Base-by-base conservation (phyloP, 2,113 vertebrate genomes). In the Coryphaenoides rupestris region DNA sequence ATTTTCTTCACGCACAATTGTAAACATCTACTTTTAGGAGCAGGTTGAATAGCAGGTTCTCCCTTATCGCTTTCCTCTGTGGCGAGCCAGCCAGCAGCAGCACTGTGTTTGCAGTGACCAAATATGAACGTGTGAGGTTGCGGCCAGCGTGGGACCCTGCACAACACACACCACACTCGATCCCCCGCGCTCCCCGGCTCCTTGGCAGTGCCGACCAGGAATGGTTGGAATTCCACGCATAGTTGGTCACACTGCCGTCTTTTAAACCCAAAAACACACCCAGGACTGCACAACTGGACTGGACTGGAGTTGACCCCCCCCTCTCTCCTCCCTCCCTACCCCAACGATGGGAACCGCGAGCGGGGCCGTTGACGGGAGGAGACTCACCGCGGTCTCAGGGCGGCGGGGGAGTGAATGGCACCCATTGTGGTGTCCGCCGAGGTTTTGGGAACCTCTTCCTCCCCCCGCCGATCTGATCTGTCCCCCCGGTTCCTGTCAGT, bases 191-290 rank as follows among this genome's bases (percentile, higher is more conserved):
- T n/a, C 79, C 68, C 49, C 73, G 23, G 59, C 65, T 77, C 80
- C 78, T 81, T 87, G 76, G 84, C 81, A 80, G 77, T 70, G 76
- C 76, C 70, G 73, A 82, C 33, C 56, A 73, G 70, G 77, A 80
- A 90, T 90, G 78, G 65, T 80, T 90, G 70, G 69, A 81, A 92
- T 91, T 90, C 89, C 86, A 54, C 79, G 72, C 87, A 88, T 90
- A 89, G 77, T 87, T 90, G 89, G 89, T 89, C 86, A 88, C 76
- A 70, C 80, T 90, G 85, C 86, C 85, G 86, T 89, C 90, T 89
- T 10, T 86, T 87, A 85, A 87, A 74, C 79, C 76, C 10, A 68
- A 81, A n/a, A n/a, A n/a, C n/a, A n/a, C n/a, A 84, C 80, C 78
- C 7, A 40, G 66, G 80, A 83, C 76, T 77, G 57, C 71, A 73